phyloP scores from a whole-genome alignment of 2,888 invertebrate species.

The Metalampra italica region DNA sequence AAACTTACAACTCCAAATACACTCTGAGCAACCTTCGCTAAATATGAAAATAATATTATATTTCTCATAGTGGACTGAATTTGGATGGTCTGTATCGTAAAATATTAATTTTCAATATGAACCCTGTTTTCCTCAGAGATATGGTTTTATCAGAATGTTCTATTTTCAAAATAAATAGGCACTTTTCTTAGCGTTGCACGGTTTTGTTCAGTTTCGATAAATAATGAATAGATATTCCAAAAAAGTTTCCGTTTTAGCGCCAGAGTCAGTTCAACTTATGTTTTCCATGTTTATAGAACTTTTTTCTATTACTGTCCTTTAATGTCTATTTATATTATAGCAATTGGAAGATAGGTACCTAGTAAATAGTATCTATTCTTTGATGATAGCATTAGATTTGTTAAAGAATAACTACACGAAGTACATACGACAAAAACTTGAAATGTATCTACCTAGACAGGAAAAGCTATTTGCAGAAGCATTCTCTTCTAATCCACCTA shows the following conservation, averaged over 20 bases:
- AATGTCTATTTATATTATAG: constrained; percentile 12
- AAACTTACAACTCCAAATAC: neutral
- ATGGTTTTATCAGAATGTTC: constrained; percentile 31
- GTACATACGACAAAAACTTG: constrained; percentile 24
- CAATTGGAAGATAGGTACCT: too few species aligned
- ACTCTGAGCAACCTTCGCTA: constrained; percentile 2
- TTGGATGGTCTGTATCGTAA: constrained; percentile 4
- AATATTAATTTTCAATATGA: constrained; percentile 12
- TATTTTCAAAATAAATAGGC: constrained; percentile 34
- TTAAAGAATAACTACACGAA: constrained; percentile 20
- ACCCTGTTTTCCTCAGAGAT: constrained; percentile 64
- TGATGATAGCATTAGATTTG: constrained; percentile 18
- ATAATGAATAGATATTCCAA: too few species aligned
- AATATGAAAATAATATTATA: neutral
- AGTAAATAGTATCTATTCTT: too few species aligned
- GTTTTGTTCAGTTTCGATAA: neutral
- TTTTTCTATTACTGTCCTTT: constrained; percentile 6
- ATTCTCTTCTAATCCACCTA: constrained; percentile 12
- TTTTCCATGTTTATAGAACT: neutral
- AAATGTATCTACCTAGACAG: constrained; percentile 26
- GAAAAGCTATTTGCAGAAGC: constrained; percentile 26
- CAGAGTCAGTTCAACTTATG: too few species aligned
- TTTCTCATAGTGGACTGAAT: neutral
- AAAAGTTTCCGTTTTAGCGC: too few species aligned
- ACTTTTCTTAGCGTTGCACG: constrained; percentile 23